Evolutionary conservation across 1,140 invertebrate species (phyloP).

Genomic region (Paraescarpia echinospica): DNA sequence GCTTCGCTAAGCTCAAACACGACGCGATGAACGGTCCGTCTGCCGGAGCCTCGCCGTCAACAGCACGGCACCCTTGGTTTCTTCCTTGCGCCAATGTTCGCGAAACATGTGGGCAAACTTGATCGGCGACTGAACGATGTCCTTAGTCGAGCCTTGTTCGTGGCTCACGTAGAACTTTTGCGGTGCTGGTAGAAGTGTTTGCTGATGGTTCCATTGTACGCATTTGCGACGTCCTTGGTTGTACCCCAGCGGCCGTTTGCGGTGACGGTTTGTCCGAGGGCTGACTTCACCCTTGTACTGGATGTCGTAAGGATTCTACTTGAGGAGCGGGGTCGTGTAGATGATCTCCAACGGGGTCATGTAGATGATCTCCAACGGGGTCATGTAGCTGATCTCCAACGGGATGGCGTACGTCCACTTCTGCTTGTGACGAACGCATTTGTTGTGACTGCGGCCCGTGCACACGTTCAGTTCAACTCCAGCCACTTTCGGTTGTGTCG

Average conservation of each 20-base stretch:
- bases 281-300: slow-evolving; percentile 7
- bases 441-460: not conserved
- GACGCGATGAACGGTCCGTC: too few relatives aligned
- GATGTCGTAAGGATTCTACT: slow-evolving; percentile 46
- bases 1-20: too few relatives aligned
- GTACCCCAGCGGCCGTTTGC: not conserved
- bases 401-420: too few relatives aligned
- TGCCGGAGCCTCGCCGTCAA: too few relatives aligned
- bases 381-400: slow-evolving; percentile 34
- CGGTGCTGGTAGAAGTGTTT: slow-evolving; percentile 35
- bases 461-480: not conserved
- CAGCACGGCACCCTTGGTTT: too few relatives aligned
- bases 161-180: slow-evolving; percentile 34
- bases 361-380: slow-evolving; percentile 41
- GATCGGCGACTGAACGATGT: slow-evolving; percentile 31
- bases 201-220: slow-evolving; percentile 39
- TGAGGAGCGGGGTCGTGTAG: slow-evolving; percentile 42
- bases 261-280: not conserved
- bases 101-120: not conserved
- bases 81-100: not conserved
- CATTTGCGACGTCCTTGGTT: slow-evolving; percentile 26
- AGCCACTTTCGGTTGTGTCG: too few relatives aligned
- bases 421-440: too few relatives aligned
- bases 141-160: slow-evolving; percentile 32
- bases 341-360: slow-evolving; percentile 48